phyloP scores from a whole-genome alignment of 2,888 invertebrate genomes.

The Diplazon laetatorius region DNA sequence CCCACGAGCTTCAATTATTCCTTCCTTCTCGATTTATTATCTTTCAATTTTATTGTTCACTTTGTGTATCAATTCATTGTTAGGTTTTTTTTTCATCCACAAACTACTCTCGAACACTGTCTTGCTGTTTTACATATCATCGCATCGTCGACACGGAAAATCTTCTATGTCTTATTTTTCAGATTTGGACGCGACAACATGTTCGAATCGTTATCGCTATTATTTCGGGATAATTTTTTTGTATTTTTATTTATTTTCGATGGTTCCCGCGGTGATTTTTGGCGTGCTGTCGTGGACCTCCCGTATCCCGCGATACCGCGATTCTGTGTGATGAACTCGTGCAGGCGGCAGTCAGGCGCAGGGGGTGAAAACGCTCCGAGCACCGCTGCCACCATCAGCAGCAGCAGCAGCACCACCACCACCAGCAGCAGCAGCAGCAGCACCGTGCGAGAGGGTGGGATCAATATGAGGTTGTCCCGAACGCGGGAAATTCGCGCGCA shows the following conservation, averaged over 20 bases:
- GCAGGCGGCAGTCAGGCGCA: conserved; percentile 59
- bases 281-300: conserved; percentile 72
- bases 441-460: conserved; percentile 77
- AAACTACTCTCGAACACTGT: no score
- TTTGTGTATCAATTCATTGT: no score
- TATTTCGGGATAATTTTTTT: not conserved
- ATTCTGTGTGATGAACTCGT: conserved; percentile 72
- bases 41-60: no score
- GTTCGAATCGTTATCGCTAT: not conserved
- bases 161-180: no score
- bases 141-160: no score
- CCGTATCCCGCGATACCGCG: conserved; percentile 75
- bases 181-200: not conserved
- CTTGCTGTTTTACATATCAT: no score
- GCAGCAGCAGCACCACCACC: conserved; percentile 31
- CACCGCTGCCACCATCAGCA: conserved; percentile 24
- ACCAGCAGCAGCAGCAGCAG: conserved; percentile 20
- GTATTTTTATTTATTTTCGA: not conserved
- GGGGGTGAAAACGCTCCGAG: conserved; percentile 53
- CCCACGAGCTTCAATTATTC: no score
- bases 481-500: conserved; percentile 83
- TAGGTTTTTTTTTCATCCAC: no score
- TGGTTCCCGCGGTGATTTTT: conserved; percentile 3
- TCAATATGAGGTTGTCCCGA: conserved; percentile 82
- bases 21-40: no score